phyloP scores from a whole-genome alignment of 1,140 invertebrate species.

The Gonioctena quinquepunctata region DNA sequence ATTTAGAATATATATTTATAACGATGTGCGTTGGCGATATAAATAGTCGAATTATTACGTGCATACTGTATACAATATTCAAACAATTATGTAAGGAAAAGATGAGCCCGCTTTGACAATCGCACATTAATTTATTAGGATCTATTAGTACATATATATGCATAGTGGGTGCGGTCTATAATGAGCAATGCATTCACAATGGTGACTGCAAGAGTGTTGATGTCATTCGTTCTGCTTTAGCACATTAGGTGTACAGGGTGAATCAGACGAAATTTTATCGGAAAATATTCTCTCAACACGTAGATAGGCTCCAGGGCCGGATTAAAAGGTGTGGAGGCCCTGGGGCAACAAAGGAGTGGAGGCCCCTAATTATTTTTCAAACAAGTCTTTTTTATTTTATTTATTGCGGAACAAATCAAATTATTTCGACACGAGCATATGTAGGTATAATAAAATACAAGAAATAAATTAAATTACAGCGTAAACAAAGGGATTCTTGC shows the following conservation, averaged over 20 bases:
- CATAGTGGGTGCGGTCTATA: conserved; percentile 13
- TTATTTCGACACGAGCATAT: too few relatives aligned
- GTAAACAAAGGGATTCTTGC: too few relatives aligned
- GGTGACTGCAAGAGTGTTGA: neutral
- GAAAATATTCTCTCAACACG: too few relatives aligned
- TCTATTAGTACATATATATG: conserved; percentile 24
- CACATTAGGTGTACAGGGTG: neutral
- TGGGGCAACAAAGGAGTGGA: too few relatives aligned
- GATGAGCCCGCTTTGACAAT: conserved; percentile 7
- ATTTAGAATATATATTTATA: conserved; percentile 47
- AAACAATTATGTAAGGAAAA: conserved; percentile 33
- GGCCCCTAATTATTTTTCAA: too few relatives aligned
- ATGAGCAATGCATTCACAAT: neutral
- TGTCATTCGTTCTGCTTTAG: neutral
- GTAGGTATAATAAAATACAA: too few relatives aligned
- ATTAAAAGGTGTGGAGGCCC: too few relatives aligned
- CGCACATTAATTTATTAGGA: conserved; percentile 4
- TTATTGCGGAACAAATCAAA: too few relatives aligned
- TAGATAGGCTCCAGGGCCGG: too few relatives aligned
- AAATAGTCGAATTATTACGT: conserved; percentile 33
- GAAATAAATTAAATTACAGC: too few relatives aligned
- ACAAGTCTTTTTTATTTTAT: too few relatives aligned
- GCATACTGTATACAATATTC: conserved; percentile 6
- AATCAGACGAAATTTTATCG: neutral
- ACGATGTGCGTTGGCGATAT: conserved; percentile 34